A percentile compares a stretch with the other conserved stretches of the same genome.
phyloP scores from a whole-genome alignment of 1,140 invertebrate genomes.

The Oryzaephilus surinamensis region DNA sequence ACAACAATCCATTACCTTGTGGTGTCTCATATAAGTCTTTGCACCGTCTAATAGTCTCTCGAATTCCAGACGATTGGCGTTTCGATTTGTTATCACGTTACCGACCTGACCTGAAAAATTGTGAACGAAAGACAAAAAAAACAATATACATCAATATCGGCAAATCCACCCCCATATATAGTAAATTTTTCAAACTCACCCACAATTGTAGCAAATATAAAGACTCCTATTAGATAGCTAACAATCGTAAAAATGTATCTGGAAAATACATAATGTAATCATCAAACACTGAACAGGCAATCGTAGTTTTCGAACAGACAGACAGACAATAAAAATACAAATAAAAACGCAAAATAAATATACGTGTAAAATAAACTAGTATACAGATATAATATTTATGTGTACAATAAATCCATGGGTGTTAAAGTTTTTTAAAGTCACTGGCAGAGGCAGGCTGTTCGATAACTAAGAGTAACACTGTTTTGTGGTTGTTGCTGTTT shows the following conservation, averaged over 20 bases:
- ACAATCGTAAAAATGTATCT: constrained; percentile 96
- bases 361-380: constrained; percentile 19
- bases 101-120: constrained; percentile 73
- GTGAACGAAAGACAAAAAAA: constrained; percentile 1
- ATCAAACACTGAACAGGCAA: background rate
- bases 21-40: constrained; percentile 94
- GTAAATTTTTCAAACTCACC: constrained; percentile 45
- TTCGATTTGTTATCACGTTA: constrained; percentile 93
- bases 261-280: constrained; percentile 32
- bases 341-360: constrained; percentile 23
- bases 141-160: background rate
- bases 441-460: constrained; percentile 48
- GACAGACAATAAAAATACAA: too few species aligned
- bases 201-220: constrained; percentile 97
- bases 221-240: constrained; percentile 93
- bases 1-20: constrained; percentile 52
- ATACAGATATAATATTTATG: too few species aligned
- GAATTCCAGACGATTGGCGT: constrained; percentile 93
- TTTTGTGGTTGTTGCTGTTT: constrained; percentile 1
- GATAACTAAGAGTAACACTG: constrained; percentile 47
- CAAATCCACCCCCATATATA: background rate
- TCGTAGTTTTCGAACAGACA: constrained; percentile 47
- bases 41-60: constrained; percentile 89
- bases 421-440: too few species aligned
- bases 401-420: too few species aligned